These are phyloP conservation scores for Antedon bifida DNA, from an alignment of 35 echinoderm and acorn worm species.

Conservation along the genomic window DNA sequence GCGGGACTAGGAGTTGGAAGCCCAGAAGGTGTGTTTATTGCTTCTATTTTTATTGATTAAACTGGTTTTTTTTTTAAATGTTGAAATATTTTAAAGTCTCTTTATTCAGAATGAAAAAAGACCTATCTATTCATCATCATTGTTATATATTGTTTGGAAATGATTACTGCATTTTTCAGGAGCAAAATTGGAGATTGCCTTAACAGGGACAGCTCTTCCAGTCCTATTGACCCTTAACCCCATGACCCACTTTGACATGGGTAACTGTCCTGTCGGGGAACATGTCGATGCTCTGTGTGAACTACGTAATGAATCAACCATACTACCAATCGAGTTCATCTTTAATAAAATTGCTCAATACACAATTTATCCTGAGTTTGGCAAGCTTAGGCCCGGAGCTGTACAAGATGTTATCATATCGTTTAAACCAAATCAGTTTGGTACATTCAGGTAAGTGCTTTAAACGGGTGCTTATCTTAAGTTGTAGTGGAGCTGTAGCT, in stretches of 20 bases:
- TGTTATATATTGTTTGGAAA: no score
- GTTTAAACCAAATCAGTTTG: conserved; percentile 97
- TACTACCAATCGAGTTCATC: conserved; percentile 58
- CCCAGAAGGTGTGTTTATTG: background rate
- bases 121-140: no score
- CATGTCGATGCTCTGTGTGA: conserved; percentile 81
- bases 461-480: background rate
- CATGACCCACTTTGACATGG: conserved; percentile 59
- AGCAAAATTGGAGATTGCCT: conserved; percentile 71
- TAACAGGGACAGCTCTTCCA: conserved; percentile 81
- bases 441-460: conserved; percentile 39
- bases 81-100: background rate
- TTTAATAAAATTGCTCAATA: conserved; percentile 81
- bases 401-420: conserved; percentile 72
- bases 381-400: conserved; percentile 67
- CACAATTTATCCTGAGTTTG: conserved; percentile 41
- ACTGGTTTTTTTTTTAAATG: background rate
- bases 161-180: conserved; percentile 7
- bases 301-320: conserved; percentile 65
- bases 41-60: background rate
- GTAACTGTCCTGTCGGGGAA: conserved; percentile 69
- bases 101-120: no score
- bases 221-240: conserved; percentile 65
- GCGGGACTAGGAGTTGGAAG: background rate
- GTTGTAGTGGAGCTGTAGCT: no score